These are phyloP conservation scores for Phalanger gymnotis DNA, from an alignment of 2,797 vertebrate species.

Conservation along the genomic window DNA sequence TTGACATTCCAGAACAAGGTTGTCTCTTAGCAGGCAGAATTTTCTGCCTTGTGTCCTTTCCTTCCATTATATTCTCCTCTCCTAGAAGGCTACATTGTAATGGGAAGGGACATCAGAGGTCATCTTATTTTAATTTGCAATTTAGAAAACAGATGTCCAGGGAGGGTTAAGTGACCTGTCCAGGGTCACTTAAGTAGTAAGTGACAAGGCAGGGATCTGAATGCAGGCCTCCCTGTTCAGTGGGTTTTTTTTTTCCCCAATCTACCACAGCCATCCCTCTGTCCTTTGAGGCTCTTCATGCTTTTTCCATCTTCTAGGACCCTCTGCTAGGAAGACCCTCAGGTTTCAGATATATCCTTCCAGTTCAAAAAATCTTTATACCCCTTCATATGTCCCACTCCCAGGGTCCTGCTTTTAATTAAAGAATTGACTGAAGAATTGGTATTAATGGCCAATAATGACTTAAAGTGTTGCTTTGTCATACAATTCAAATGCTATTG, in stretches of 20 bases:
- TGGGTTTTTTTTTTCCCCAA: background rate
- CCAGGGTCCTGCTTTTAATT: no score
- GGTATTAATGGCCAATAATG: no score
- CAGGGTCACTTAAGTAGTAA: background rate
- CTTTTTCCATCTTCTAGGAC: no score
- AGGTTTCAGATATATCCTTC: no score
- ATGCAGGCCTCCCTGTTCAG: background rate
- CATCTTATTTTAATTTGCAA: background rate
- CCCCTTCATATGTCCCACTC: no score
- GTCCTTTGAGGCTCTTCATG: background rate
- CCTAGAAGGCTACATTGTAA: background rate
- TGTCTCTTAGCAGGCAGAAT: background rate
- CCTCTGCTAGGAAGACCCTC: no score
- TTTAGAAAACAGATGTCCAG: background rate
- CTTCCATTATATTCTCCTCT: background rate
- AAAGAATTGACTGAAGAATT: no score
- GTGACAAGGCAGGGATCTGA: background rate
- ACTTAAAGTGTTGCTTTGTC: no score
- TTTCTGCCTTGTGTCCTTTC: background rate
- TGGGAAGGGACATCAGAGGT: background rate
- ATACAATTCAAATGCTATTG: no score
- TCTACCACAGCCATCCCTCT: background rate
- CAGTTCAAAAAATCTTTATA: no score
- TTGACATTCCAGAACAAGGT: background rate
- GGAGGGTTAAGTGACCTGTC: background rate